Evolutionary conservation across 2,888 invertebrate species (phyloP), one percentile per base, ranked within the genome.

Genomic region (Lithophane socia): DNA sequence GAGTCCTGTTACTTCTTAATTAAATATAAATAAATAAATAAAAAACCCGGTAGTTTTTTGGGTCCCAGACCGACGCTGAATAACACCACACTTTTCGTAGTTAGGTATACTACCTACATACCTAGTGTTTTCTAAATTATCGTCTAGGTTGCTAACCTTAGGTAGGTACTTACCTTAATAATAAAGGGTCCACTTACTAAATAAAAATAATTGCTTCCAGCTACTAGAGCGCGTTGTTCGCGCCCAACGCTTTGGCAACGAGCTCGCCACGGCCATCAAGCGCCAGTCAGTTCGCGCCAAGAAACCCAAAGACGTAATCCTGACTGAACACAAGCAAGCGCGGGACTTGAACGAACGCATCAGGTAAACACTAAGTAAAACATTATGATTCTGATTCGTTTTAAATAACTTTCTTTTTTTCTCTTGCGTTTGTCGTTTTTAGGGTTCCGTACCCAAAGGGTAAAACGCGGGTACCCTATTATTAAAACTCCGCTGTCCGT

Each of bases 171-270:
- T 29, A 29, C 8, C 0, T 49, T 13, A 29, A 49, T 29, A 66
- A 21, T 29, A 49, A 49, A 49, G 18, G 29, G 16, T 56, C 47
- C 16, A 37, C 7, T 47, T 13, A 29, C 7, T 37, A 74, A 74
- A 37, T 21, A 7, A 61, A 54, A 21, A 42, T 52, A 47, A 24
- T 29, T 49, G 8, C 0, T 91, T 88, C 0, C 90, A 96, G 96
- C 94, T 97, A 10, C 88, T 97, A 56, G 97, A 97, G 82, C 95
- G 94, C 66, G 97, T 98, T 37, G 97, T 98, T 1, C 97, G 98
- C 68, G 97, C 97, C 86, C 98, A 98, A 91, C 97, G 97, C 52
- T 97, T 98, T 82, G 97, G 97, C 52, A 97, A 96, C 83, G 97
- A 98, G 86, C 97, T 98, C 74, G 89, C 94, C 0, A 96, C 96